These are phyloP conservation scores for Ibycter americanus DNA, from an alignment of 2,797 vertebrate genomes.

Conservation along the genomic window DNA sequence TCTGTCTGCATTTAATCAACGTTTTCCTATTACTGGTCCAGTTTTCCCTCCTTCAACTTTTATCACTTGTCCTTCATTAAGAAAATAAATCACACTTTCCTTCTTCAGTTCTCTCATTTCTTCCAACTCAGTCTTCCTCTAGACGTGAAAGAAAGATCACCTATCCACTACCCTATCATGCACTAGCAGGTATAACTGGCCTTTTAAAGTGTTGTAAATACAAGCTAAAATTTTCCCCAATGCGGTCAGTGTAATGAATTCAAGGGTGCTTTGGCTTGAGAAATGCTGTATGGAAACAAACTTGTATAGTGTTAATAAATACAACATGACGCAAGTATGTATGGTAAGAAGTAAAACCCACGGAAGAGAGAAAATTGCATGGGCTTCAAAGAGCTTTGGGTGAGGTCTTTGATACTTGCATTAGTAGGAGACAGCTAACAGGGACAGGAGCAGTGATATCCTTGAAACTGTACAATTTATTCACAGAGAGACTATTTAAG, in stretches of 20 bases:
- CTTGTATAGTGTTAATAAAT: not conserved
- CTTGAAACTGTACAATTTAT: not conserved
- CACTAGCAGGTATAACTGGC: not conserved
- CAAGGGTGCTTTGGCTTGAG: not conserved
- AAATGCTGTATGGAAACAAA: slow-evolving; percentile 8
- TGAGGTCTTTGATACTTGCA: not conserved
- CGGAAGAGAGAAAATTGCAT: not conserved
- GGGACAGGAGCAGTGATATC: not conserved
- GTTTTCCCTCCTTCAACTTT: slow-evolving; percentile 1
- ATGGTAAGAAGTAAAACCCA: not conserved
- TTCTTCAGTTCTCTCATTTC: not conserved
- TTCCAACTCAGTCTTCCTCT: not conserved
- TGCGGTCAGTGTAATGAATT: not conserved
- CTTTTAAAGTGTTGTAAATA: not conserved
- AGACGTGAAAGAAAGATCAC: not conserved
- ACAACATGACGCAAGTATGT: not conserved
- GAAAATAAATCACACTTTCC: slow-evolving; percentile 18
- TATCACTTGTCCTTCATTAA: slow-evolving; percentile 21
- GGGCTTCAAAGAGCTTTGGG: not conserved
- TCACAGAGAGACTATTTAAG: not conserved
- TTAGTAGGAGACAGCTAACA: not conserved
- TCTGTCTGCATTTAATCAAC: slow-evolving; percentile 39
- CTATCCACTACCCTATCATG: not conserved
- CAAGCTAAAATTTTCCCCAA: not conserved
- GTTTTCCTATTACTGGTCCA: slow-evolving; percentile 29